Base-by-base conservation (phyloP, 2,797 vertebrate genomes). In the Sylvia borin region DNA sequence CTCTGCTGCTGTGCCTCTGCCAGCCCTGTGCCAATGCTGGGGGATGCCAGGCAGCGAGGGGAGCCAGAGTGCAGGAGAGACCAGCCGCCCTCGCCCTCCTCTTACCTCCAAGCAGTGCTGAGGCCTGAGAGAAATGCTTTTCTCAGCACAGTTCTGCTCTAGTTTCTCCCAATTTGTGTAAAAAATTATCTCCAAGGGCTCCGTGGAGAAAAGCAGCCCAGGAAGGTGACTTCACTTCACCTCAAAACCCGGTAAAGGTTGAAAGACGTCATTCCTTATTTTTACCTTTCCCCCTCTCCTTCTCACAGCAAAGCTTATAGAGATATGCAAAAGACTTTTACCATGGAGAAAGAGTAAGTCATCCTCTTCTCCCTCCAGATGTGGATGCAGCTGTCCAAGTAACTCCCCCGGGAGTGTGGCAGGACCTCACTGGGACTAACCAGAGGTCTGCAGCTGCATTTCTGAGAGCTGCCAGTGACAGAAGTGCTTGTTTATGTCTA, bases 181-280 rank as follows among this genome's bases (percentile, higher is more conserved):
- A 93, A 93, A 91, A 94, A 75, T 43, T 0, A 47, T 95, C 83
- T 95, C 42, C 0, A 62, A 84, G 83, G 94, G 85, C 82, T 73
- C 90, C 0, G 5, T 27, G 88, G 91, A 96, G 95, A 96, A 93
- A 94, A 95, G 2, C 83, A 86, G 83, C 90, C 79, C 94, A 94
- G 88, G 94, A 97, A 96, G 96, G 90, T 95, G 94, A 96, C 96
- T 96, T 84, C 76, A 13, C 72, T 92, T 96, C 95, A 86, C 94
- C 95, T 96, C 93, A 91, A 96, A 95, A 96, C 95, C 91, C 1
- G 55, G 62, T 96, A 92, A 95, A 26, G 6, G 65, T 36, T 86
- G 84, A 91, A 87, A 95, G 92, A 94, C 48, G 13, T 94, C 83
- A 84, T 92, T 91, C 80, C 47, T 96, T 95, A 90, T 88, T 96